Evolutionary conservation across 2,113 vertebrate species (phyloP).

Genomic region (Orycteropus afer): DNA sequence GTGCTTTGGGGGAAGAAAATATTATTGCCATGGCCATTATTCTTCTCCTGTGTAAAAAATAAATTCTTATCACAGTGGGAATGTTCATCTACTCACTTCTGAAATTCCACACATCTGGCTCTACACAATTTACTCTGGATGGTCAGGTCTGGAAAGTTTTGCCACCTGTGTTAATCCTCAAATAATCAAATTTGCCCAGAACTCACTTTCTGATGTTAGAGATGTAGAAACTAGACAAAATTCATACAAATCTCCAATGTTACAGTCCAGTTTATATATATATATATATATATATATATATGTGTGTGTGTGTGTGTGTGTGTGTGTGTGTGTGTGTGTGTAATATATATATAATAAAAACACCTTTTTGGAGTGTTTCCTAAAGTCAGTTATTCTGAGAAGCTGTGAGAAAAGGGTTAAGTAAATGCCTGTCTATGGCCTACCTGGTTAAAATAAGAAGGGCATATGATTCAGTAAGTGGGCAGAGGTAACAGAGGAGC

Average conservation of each 20-base stretch:
- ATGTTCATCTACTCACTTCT: slow-evolving; percentile 18
- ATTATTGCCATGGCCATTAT: not conserved
- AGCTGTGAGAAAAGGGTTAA: not conserved
- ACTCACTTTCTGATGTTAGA: not conserved
- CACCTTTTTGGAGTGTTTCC: slow-evolving; percentile 48
- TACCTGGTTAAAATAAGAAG: not conserved
- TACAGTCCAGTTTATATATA: not conserved
- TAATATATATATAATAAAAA: too few relatives aligned
- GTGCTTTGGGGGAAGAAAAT: not conserved
- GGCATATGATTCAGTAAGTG: not conserved
- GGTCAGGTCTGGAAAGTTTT: not conserved
- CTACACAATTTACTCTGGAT: not conserved
- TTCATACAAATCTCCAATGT: not conserved
- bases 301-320: too few relatives aligned
- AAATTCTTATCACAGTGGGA: not conserved
- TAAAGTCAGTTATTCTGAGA: slow-evolving; percentile 19
- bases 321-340: too few relatives aligned
- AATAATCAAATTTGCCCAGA: not conserved
- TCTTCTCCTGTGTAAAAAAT: not conserved
- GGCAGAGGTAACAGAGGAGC: not conserved
- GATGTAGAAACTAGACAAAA: not conserved
- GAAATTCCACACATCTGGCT: slow-evolving; percentile 21
- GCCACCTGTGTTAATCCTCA: not conserved
- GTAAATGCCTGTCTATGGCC: not conserved
- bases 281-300: too few relatives aligned